Evolutionary conservation across 2,888 invertebrate species (phyloP), one percentile per base, ranked within the genome.

Genomic region (Leptinotarsa rubiginosa): DNA sequence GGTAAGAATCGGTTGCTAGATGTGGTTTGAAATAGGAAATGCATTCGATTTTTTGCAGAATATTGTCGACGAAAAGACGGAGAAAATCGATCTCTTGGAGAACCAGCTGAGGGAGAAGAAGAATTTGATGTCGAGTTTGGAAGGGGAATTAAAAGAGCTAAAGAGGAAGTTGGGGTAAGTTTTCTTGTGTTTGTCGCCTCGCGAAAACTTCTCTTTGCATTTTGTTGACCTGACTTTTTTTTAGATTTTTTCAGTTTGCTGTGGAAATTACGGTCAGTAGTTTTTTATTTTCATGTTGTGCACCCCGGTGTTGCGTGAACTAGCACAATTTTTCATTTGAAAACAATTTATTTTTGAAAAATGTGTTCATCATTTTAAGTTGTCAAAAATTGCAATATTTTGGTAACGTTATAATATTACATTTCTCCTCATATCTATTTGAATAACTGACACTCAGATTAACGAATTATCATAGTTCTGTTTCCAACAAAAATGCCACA

Each of bases 1-100:
- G 88, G 92, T 92, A 87, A 87, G 85, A 41, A 41, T 41, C 41
- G 41, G 41, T 41, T 41, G 7, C 10, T 10, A 41, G 41, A 41
- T 41, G 41, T 10, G 10, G 10, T 41, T 41, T 41, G 41, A 10
- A 10, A 41, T 41, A 41, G 41, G 1, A 41, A 41, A 41, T 41
- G 41, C 41, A 41, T 41, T 10, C 0, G 2, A 41, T 78, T 65
- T 67, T 74, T 81, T 91, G 78, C 87, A 93, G 86, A 90, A 92
- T 84, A 92, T 92, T 79, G 84, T 95, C 77, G 94, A 95, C 84
- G 90, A 91, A 73, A 95, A 94, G 87, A 92, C 94, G 18, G 94
- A 95, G 86, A 90, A 89, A 81, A 88, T 92, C 20, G 91, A 90
- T 79, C 87, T 89, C 73, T 83, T 94, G 72, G 94, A 95, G 84